Evolutionary conservation across 2,797 vertebrate genomes (phyloP), one percentile per base, ranked within the genome.

Genomic region (Rhynchotus rufescens): DNA sequence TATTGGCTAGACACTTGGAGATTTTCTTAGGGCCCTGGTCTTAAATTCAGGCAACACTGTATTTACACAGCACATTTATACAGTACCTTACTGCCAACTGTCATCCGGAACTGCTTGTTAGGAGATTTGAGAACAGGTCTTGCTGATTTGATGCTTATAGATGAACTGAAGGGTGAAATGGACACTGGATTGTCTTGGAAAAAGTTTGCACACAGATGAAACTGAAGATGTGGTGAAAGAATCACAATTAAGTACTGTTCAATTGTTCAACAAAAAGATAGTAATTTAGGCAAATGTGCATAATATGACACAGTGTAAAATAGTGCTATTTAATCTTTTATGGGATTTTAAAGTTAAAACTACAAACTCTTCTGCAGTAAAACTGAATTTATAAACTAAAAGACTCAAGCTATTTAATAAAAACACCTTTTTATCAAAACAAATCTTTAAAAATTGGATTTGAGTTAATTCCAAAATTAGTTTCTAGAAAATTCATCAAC

Each of bases 11-110:
- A 89, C 30, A 21, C 10, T 19, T 34, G 14, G 12, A 71, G 11
- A 38, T 4, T 62, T 73, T 84, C 42, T 84, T 30, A n/a, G 7
- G 5, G 26, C 51, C 88, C 26, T 30, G 15, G 28, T 17, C 26
- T 59, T 51, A 45, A 82, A 57, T 1, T 3, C 15, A 45, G 12
- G 36, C 57, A 77, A 61, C 1, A 2, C 49, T 51, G 23, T 52
- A 71, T 12, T 15, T 2, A 69, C 19, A 7, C 0, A 51, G 54
- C 30, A 22, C 0, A 0, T 7, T 5, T 59, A 34, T 12, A 61
- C 4, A 5, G 69, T 97, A 99, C 99, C 99, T 99, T 99, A 96
- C 97, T 98, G 96, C 99, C 99, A 47, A 99, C 99, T 2, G 99
- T 99, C 25, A 97, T 98, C 75, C 98, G 98, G 76, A 99, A 98